phyloP scores from a whole-genome alignment of 2,888 invertebrate species.

The Invenusta paracnida region DNA sequence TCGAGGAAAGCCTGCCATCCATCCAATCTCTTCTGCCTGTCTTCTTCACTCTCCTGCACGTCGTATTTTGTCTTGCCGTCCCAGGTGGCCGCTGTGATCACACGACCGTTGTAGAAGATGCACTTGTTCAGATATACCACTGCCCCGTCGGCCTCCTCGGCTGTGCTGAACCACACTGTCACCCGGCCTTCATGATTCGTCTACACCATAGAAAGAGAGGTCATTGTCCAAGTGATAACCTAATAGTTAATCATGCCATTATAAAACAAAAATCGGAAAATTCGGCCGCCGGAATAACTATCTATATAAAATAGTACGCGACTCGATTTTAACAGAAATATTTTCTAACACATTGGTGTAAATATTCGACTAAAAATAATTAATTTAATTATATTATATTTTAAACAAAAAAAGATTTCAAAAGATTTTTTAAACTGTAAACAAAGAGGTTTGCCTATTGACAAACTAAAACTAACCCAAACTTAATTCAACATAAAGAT shows the following conservation, averaged over 20 bases:
- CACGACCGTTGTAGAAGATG: constrained; percentile 71
- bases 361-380: too few relatives aligned
- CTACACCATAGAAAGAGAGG: too few relatives aligned
- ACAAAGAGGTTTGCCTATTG: too few relatives aligned
- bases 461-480: too few relatives aligned
- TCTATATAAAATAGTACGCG: neutral
- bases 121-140: constrained; percentile 79
- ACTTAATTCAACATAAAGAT: too few relatives aligned
- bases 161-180: constrained; percentile 79
- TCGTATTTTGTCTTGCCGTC: constrained; percentile 89
- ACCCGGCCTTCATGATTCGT: constrained; percentile 88
- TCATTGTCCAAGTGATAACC: neutral
- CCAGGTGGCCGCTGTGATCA: constrained; percentile 81
- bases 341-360: too few relatives aligned
- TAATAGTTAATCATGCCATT: too few relatives aligned
- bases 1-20: constrained; percentile 28
- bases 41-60: constrained; percentile 82
- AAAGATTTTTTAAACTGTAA: too few relatives aligned
- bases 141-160: constrained; percentile 85
- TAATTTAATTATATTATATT: too few relatives aligned
- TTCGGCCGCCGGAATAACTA: neutral
- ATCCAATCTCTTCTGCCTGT: constrained; percentile 61
- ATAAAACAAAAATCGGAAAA: neutral
- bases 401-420: too few relatives aligned
- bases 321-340: too few relatives aligned